Conservation (phyloP, 2,888 invertebrate species). For the Cantharis lateralis region DNA sequence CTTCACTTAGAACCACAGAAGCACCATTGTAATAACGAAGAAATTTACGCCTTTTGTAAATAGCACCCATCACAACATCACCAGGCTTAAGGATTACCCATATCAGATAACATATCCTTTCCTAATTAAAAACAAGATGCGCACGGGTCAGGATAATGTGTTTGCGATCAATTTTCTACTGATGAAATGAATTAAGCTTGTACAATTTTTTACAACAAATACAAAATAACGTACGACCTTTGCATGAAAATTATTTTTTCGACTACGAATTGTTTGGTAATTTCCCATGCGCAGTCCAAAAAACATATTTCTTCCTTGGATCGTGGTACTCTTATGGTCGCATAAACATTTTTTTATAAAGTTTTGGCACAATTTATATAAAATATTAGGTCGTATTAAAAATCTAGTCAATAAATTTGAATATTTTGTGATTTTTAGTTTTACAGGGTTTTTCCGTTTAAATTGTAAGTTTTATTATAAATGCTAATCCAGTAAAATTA, state of each 20-base stretch:
- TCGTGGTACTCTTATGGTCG: not conserved
- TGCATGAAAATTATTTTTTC: too few species aligned
- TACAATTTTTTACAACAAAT: too few species aligned
- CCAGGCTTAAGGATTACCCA: not conserved
- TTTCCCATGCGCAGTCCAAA: too few species aligned
- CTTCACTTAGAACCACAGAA: not conserved
- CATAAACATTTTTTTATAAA: not conserved
- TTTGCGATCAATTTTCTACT: not conserved
- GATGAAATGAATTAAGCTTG: not conserved
- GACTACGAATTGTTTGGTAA: too few species aligned
- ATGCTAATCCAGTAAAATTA: too few species aligned
- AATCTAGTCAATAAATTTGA: not conserved
- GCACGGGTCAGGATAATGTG: not conserved
- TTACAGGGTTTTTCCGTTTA: not conserved
- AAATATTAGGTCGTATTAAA: not conserved
- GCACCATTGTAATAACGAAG: not conserved
- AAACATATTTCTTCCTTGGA: too few species aligned
- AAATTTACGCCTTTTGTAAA: not conserved
- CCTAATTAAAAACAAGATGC: not conserved
- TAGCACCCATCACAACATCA: not conserved
- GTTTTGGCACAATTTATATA: not conserved
- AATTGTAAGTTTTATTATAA: not conserved
- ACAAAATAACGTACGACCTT: too few species aligned
- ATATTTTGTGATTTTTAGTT: not conserved
- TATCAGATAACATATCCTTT: not conserved